Base-by-base conservation (phyloP, 1,140 invertebrate species). In the Drosophila ironensis region DNA sequence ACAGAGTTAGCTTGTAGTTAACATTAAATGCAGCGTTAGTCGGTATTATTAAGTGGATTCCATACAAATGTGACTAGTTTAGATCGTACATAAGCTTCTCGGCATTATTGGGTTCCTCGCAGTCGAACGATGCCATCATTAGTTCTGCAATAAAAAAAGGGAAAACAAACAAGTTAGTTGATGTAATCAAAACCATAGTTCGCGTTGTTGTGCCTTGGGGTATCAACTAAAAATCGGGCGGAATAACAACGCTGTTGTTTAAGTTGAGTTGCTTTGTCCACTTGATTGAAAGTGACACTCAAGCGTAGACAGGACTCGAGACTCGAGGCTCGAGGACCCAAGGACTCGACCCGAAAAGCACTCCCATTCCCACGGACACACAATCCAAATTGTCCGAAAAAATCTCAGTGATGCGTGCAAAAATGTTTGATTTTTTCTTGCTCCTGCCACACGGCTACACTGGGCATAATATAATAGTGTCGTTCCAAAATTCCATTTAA, bases 61-160 rank as follows among this genome's bases (percentile, higher is more conserved):
- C 6, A 27, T 28, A 59, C 7, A 41, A 14, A 6, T 20, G 3
- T 27, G 9, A 28, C 38, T 86, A 88, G 57, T 88, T 88, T 19
- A 89, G 68, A 67, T 89, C 88, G 54, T 89, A 89, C 88, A 89
- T 89, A 4, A 89, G 73, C 57, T 89, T 89, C 42, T 89, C 88
- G 4, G 88, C 88, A 61, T 89, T 88, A 41, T 89, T 89, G 6
- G 88, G 84, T 53, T 87, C 88, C 53, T 89, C 88, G 56, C 88
- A 89, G 47, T 87, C 88, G 28, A 89, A 89, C 17, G 88, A 89
- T 20, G 88, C 88, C 88, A 89, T 89, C 88, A 89, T 89, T 14
- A 89, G 68, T 53, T 89, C 88, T 89, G 84, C 1, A 88, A 82
- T 22, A 27, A 33, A 28, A 56, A 2, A 8, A 37, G 16, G 16